A percentile compares a stretch with the other conserved stretches of the same genome.
Conservation (phyloP, 2,113 vertebrate species). For the Apodemus speciosus region DNA sequence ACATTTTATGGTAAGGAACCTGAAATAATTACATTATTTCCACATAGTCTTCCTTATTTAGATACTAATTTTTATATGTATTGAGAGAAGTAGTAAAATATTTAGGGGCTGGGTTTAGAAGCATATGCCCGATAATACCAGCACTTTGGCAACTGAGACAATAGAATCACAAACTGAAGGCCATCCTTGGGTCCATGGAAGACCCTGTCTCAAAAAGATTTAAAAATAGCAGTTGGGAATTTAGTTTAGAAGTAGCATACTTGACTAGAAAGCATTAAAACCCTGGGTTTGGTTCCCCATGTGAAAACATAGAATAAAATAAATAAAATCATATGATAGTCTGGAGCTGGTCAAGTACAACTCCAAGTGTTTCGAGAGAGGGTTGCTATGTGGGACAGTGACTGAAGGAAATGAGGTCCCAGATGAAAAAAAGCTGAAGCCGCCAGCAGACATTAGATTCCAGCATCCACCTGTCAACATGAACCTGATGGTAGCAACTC, state of each 20-base stretch:
- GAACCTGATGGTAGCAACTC: neutral
- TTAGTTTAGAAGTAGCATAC: neutral
- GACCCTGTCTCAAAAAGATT: neutral
- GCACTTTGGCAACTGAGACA: neutral
- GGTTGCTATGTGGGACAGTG: neutral
- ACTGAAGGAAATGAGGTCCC: neutral
- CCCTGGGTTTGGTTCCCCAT: neutral
- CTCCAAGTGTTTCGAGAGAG: neutral
- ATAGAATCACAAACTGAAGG: neutral
- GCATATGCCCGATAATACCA: neutral
- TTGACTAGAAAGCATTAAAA: neutral
- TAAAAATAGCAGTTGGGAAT: neutral
- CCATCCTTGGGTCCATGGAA: neutral
- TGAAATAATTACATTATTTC: slow-evolving; percentile 39
- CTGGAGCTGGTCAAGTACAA: neutral
- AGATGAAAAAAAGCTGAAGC: neutral
- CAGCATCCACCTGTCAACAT: neutral
- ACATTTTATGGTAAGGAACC: neutral
- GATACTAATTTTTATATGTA: slow-evolving; percentile 31
- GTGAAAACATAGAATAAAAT: neutral
- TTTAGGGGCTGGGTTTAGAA: neutral
- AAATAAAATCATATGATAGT: neutral
- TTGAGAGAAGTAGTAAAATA: neutral
- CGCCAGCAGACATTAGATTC: neutral
- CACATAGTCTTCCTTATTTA: slow-evolving; percentile 16